Evolutionary conservation across 1,140 invertebrate genomes (phyloP), one percentile per base, ranked within the genome.

Genomic region (Magallana gigas): DNA sequence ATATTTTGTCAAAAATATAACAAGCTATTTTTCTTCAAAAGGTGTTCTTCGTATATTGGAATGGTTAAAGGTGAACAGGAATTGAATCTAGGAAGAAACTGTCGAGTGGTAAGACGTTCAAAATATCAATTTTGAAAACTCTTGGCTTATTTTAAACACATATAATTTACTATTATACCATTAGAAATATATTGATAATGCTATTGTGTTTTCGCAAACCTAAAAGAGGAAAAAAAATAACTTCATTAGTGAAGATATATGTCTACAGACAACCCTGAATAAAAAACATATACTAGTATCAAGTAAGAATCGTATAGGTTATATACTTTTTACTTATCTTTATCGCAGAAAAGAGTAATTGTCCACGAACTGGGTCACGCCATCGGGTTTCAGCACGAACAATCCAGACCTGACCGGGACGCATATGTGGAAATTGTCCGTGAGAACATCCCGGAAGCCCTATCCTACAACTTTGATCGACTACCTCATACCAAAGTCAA

Each of bases 381-480:
- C 0, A 90, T 96, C 1, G 96, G 96, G n/a, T 96, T 96, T 92
- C 96, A 92, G 18, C 95, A 95, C 85, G 94, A 95, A 86, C 95
- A 95, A 64, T 92, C 91, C 2, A 85, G 95, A 23, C 92, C 94
- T 0, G 95, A 95, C 87, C 85, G 95, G 23, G 94, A 95, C 88
- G 85, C 92, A 3, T 92, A 93, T 86, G 92, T 95, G 5, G 85
- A 71, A 6, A 94, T 95, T 23, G 68, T 91, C 23, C 81, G 86
- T 29, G 71, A 91, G 29, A 95, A 95, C 76, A 89, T 93, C 14
- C 91, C 82, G 0, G 18, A 85, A 11, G 76, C 83, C 36, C 56
- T 90, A 1, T n/a, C 99, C 92, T 99, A 99, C 94, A 99, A 99
- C 94, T 99, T 99, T 95, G 98, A 99, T 92, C 99, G 98, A 94